Evolutionary conservation across 2,888 invertebrate species (phyloP), one percentile per base, ranked within the genome.

Genomic region (Crossocerus cetratus): DNA sequence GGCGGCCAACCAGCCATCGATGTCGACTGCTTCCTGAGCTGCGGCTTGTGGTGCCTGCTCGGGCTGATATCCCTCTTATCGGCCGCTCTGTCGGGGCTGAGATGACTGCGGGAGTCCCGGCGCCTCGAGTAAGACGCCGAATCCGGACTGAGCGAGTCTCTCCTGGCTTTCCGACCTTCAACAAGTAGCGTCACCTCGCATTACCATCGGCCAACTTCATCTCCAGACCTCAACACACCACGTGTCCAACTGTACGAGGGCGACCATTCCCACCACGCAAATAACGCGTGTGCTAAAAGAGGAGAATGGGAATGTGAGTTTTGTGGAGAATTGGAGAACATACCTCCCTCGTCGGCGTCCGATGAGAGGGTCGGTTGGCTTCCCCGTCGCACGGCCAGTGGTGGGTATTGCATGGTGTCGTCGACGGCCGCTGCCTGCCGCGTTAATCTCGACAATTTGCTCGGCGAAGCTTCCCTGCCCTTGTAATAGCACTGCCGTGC

Each of bases 391-490:
- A 93, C 92, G 22, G 94, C 94, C 0, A 96, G 96, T 32, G 32
- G 32, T 32, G 32, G 32, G 11, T 32, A 32, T 63, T 96, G 92
- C 81, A 93, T 94, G 53, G 95, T 95, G 89, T 97, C 97, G 90
- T 97, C 97, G 86, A 96, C 96, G 45, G 97, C 96, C 4, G 97
- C 97, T 18, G 96, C 96, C 90, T 97, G 97, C 43, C 97, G 92
- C 86, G 96, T 96, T 61, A 97, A 91, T 65, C 96, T 92, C 56
- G 94, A 94, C 76, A 94, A 89, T 85, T 92, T 92, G 81, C 87
- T 90, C 3, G 90, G 86, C 11, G 90, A 89, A 21, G 83, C 84
- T 76, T 90, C 90, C 64, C 89, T 90, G 13, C 83, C 84, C 71
- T 90, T 90, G 69, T 89, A 90, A 65, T 89, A 90, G 74, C 90